phyloP scores from a whole-genome alignment of 2,888 invertebrate genomes.

The Terebella lapidaria region DNA sequence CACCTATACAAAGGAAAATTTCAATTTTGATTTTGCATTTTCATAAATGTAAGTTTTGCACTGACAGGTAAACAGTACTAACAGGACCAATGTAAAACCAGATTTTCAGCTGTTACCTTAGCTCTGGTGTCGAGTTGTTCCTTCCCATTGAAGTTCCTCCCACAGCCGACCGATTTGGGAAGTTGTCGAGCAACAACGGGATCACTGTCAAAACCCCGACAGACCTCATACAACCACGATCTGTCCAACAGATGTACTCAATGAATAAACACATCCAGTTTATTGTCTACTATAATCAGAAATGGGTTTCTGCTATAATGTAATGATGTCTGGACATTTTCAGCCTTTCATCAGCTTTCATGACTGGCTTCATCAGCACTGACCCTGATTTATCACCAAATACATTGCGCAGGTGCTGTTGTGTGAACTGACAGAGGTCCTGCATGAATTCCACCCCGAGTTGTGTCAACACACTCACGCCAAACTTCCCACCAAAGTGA shows the following conservation, averaged over 20 bases:
- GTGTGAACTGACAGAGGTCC: slow-evolving; percentile 69
- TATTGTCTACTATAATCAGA: no score
- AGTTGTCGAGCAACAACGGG: slow-evolving; percentile 78
- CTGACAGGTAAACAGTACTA: no score
- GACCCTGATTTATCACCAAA: slow-evolving; percentile 87
- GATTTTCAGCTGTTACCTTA: slow-evolving; percentile 43
- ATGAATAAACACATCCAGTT: no score
- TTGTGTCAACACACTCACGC: slow-evolving; percentile 69
- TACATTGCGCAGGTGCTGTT: slow-evolving; percentile 66
- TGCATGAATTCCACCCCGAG: slow-evolving; percentile 74
- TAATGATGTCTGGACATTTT: no score
- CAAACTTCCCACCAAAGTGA: slow-evolving; percentile 91
- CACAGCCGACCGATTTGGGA: slow-evolving; percentile 90
- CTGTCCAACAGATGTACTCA: no score
- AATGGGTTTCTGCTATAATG: no score
- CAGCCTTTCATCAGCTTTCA: no score
- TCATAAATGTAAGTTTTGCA: no score
- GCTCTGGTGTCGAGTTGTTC: slow-evolving; percentile 41
- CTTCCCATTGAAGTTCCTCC: slow-evolving; percentile 80
- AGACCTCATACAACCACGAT: slow-evolving; percentile 68
- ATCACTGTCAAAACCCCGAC: slow-evolving; percentile 81
- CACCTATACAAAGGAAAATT: slow-evolving; percentile 16
- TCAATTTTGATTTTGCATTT: background rate
- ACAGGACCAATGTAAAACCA: no score
- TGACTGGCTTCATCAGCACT: slow-evolving; percentile 27